Percentiles rank a stretch among this genome's conserved stretches.
Conservation (phyloP, 37 sponge, comb jelly and placozoan genomes). For the Geodia barretti region DNA sequence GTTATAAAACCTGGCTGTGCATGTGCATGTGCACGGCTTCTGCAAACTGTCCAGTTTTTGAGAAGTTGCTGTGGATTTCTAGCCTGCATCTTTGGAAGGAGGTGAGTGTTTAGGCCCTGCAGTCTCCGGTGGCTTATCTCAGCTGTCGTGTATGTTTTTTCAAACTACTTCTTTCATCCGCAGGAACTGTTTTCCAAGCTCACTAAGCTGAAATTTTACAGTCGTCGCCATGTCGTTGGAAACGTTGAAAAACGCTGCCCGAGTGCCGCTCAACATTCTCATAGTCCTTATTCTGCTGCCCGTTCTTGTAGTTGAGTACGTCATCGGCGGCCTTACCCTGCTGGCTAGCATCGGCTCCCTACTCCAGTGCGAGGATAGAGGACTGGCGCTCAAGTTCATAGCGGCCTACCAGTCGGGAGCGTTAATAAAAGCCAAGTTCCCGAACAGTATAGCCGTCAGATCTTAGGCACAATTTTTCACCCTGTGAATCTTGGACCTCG, state of each 20-base stretch:
- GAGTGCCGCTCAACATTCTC: slow-evolving; percentile 31
- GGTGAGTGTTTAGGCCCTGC: no score
- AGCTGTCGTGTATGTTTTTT: neutral
- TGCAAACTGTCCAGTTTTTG: no score
- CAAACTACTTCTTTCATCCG: neutral
- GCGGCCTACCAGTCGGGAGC: slow-evolving; percentile 48
- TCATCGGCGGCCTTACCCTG: slow-evolving; percentile 18
- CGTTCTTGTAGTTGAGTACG: slow-evolving; percentile 29
- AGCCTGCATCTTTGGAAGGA: no score
- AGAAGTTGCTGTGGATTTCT: no score
- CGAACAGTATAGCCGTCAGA: slow-evolving; percentile 71
- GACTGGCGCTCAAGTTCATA: slow-evolving; percentile 36
- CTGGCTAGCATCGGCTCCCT: slow-evolving; percentile 29
- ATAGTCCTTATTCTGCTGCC: slow-evolving; percentile 41
- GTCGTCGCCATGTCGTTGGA: neutral
- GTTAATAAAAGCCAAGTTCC: slow-evolving; percentile 40
- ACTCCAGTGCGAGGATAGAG: slow-evolving; percentile 38
- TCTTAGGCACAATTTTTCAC: no score
- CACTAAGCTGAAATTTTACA: no score
- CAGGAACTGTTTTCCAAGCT: neutral
- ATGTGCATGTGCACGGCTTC: no score
- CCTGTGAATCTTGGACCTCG: no score
- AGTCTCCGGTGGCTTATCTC: neutral
- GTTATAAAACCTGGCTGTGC: no score
- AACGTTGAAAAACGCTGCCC: neutral